Percentiles rank a stretch among this genome's conserved stretches.
Evolutionary conservation across 2,888 invertebrate genomes (phyloP).

Genomic region (Caradrina clavipalpis): DNA sequence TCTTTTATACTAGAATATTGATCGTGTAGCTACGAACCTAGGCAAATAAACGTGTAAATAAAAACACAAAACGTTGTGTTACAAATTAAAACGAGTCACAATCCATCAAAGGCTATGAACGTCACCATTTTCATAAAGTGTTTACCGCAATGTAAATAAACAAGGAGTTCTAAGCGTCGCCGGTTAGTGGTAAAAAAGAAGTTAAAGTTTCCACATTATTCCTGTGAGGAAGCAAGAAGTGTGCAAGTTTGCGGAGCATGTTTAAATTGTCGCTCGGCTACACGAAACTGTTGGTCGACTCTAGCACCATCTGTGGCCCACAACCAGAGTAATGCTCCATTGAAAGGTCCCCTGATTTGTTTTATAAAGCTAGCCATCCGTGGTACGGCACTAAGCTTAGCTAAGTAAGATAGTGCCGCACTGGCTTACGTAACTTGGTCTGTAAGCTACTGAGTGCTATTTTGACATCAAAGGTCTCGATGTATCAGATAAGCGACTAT

Average conservation of each 20-base stretch:
- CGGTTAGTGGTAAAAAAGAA: conserved; percentile 75
- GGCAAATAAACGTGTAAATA: background rate
- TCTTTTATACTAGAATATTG: background rate
- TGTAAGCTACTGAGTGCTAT: conserved; percentile 11
- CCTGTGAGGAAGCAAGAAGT: conserved; percentile 77
- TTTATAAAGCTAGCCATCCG: conserved; percentile 49
- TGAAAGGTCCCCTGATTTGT: conserved; percentile 66
- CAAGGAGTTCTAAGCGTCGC: conserved; percentile 71
- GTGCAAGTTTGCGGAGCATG: conserved; percentile 75
- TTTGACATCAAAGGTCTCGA: conserved; percentile 35
- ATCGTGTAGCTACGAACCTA: background rate
- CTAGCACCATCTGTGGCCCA: conserved; percentile 76
- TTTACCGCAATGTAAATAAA: conserved; percentile 71
- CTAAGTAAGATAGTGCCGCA: conserved; percentile 44
- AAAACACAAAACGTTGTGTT: background rate
- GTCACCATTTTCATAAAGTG: conserved; percentile 46
- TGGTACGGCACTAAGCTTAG: conserved; percentile 51
- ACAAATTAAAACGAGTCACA: conserved; percentile 28
- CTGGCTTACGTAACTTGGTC: conserved; percentile 26
- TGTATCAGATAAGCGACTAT: background rate
- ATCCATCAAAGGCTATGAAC: conserved; percentile 38
- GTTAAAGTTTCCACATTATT: conserved; percentile 83
- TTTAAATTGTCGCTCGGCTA: conserved; percentile 79
- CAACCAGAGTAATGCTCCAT: conserved; percentile 70
- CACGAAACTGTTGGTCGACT: conserved; percentile 70